Base-by-base conservation (phyloP, 1,140 invertebrate species). In the Bombyx mandarina region DNA sequence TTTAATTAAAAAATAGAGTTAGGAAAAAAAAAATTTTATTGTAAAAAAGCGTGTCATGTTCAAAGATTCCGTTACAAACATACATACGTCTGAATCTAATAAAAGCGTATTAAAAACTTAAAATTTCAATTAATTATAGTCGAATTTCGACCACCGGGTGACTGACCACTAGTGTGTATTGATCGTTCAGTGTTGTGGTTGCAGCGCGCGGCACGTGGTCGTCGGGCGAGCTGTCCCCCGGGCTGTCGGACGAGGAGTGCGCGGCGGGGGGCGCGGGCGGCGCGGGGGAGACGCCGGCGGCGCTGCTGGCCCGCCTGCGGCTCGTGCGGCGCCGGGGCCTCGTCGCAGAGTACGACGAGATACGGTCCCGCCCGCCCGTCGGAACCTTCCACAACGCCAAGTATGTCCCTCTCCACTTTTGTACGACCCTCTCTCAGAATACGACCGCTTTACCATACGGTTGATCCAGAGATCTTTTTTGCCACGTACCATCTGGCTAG, bases 211-310 rank as follows among this genome's bases (percentile, higher is more conserved):
- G 78, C 63, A 77, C 82, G 52, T 86, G 80, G 80, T 85, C 82
- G 55, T 81, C 78, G 26, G 79, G 77, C 56, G 77, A 79, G 61
- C 77, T 69, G 61, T 95, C 94, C 42, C 95, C 94, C 53, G 94
- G 94, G 8, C 95, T 96, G 77, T 95, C 94, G 58, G 95, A 96
- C 86, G 95, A 97, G 85, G 95, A 96, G 82, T 94, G 93, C 95
- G 69, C 94, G 93, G 71, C 82, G 75, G 63, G 88, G 58, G 79
- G 62, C 12, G 53, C 53, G 57, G 61, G 61, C 26, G 9, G 88
- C 47, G 80, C 62, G 93, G 95, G 56, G 89, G 92, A 85, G 93
- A 94, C 84, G 92, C 95, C 84, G 92, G 92, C 71, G 83, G 96
- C 67, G 93, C 94, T 86, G 93, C 92, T 63, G 91, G 92, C 63